phyloP scores from a whole-genome alignment of 2,797 vertebrate species.

The Dicrostonyx torquatus region DNA sequence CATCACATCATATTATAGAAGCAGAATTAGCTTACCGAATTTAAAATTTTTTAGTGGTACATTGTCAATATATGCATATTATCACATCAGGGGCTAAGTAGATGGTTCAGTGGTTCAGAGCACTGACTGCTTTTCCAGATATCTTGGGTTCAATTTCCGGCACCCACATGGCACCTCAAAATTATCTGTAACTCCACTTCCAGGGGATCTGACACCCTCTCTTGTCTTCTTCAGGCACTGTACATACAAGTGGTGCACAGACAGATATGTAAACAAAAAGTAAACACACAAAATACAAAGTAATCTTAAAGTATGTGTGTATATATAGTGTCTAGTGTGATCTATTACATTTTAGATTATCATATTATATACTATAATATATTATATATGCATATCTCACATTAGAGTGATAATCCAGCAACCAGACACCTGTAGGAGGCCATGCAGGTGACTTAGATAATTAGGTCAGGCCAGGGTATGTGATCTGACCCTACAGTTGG shows the following conservation, averaged over 20 bases:
- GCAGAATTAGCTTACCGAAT: constrained; percentile 31
- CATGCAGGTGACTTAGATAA: background rate
- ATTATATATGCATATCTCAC: background rate
- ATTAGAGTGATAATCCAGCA: background rate
- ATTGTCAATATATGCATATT: background rate
- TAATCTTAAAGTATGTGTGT: background rate
- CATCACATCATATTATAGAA: constrained; percentile 13
- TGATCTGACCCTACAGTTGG: background rate
- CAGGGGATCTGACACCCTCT: background rate
- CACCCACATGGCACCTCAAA: background rate
- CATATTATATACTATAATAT: background rate
- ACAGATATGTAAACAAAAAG: background rate
- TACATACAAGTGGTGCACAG: background rate
- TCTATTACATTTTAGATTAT: background rate
- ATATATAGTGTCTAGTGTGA: background rate
- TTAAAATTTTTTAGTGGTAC: background rate
- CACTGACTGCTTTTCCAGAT: background rate
- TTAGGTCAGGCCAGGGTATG: background rate
- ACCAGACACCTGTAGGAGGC: background rate
- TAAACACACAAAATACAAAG: background rate
- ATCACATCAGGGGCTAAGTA: background rate
- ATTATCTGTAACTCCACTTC: background rate
- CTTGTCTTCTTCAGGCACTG: background rate
- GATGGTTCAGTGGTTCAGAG: background rate
- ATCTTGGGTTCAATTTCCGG: background rate